Evolutionary conservation across 2,888 invertebrate species (phyloP).

Genomic region (Spilarctia lutea): DNA sequence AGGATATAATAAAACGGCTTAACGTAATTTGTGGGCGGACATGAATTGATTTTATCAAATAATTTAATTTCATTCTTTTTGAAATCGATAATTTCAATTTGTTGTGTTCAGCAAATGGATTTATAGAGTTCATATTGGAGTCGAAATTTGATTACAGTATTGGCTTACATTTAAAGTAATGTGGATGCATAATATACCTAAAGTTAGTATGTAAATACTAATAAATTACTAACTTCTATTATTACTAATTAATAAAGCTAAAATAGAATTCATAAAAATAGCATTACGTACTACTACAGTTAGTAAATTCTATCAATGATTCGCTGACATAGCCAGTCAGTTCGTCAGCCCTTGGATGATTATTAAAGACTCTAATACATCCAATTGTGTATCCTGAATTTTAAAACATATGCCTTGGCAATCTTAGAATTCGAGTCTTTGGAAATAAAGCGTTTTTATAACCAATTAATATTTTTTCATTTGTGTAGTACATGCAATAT

Average conservation of each 20-base stretch:
- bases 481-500: no score
- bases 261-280: background rate
- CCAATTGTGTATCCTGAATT: background rate
- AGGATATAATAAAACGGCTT: slow-evolving; percentile 32
- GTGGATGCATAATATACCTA: background rate
- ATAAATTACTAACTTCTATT: no score
- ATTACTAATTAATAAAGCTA: background rate
- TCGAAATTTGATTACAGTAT: background rate
- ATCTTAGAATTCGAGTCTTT: background rate
- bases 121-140: background rate
- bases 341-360: background rate
- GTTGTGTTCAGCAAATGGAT: background rate
- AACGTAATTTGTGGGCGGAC: slow-evolving; percentile 39
- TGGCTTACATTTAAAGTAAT: background rate
- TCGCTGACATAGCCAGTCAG: background rate
- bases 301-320: background rate
- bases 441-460: no score
- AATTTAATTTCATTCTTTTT: slow-evolving; percentile 20
- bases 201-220: background rate
- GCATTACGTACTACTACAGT: background rate
- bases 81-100: slow-evolving; percentile 9
- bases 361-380: background rate
- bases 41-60: slow-evolving; percentile 33
- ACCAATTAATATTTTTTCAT: no score
- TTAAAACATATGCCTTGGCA: background rate